Conservation (phyloP, 1,140 invertebrate genomes). For the Cryptotermes secundus region DNA sequence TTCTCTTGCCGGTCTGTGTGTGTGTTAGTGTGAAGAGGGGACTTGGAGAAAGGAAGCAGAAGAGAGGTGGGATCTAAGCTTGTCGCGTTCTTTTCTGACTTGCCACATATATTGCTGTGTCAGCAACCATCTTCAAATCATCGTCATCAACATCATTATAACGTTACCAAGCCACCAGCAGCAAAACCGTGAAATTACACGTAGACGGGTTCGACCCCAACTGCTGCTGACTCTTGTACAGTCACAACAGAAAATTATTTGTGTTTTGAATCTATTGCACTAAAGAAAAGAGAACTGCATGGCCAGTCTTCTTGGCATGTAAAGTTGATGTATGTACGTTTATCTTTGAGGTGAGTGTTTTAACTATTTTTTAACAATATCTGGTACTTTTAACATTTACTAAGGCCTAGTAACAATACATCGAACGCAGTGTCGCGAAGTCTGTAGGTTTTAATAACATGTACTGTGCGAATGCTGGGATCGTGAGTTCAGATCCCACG, state of each 20-base stretch:
- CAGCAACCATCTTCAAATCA: constrained; percentile 6
- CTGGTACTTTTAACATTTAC: no score
- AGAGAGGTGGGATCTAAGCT: neutral
- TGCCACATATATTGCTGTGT: constrained; percentile 2
- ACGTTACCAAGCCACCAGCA: constrained; percentile 3
- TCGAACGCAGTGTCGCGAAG: no score
- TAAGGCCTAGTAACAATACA: no score
- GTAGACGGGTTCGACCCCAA: neutral
- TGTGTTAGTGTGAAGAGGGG: neutral
- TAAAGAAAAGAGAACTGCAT: neutral
- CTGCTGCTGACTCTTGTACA: neutral
- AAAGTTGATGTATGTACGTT: no score
- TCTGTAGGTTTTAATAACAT: no score
- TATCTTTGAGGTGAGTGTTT: no score
- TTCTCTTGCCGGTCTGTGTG: neutral
- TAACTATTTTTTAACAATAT: no score
- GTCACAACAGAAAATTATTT: constrained; percentile 10
- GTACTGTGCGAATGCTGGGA: no score
- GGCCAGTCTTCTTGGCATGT: no score
- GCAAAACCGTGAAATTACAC: constrained; percentile 12
- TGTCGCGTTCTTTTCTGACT: neutral
- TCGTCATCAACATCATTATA: constrained; percentile 12
- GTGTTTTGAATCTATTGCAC: neutral
- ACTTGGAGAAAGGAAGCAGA: neutral
- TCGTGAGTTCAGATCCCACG: no score